A percentile compares a stretch with the other conserved stretches of the same genome.
Conservation (phyloP, 2,888 invertebrate species). For the Lacanobia oleracea region DNA sequence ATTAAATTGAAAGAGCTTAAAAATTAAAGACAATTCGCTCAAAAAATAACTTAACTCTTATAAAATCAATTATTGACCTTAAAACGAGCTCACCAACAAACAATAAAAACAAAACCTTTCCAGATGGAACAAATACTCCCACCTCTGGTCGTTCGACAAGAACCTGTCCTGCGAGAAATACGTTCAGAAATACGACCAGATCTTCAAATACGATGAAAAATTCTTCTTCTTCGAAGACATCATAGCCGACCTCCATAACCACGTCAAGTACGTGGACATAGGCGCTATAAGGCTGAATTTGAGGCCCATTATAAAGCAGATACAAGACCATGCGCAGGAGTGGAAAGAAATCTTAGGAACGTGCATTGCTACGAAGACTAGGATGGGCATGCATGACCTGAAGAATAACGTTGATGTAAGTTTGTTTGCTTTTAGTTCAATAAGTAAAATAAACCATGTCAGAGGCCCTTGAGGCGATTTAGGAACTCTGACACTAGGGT, state of each 20-base stretch:
- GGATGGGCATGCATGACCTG: constrained; percentile 92
- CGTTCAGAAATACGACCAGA: constrained; percentile 90
- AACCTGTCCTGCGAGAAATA: constrained; percentile 94
- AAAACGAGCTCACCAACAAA: no score
- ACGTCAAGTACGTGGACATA: constrained; percentile 91
- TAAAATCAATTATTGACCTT: no score
- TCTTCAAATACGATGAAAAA: constrained; percentile 94
- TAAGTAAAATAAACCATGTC: no score
- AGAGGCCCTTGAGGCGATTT: no score
- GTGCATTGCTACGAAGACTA: constrained; percentile 92
- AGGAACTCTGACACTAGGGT: no score
- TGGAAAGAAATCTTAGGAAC: constrained; percentile 95
- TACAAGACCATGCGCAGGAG: constrained; percentile 93
- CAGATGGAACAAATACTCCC: constrained; percentile 94
- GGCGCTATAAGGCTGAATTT: constrained; percentile 94
- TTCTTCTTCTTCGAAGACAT: constrained; percentile 96
- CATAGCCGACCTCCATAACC: constrained; percentile 91
- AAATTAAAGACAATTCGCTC: no score
- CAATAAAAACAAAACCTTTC: neutral
- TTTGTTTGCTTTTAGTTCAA: constrained; percentile 33
- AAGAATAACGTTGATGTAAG: constrained; percentile 93
- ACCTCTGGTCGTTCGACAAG: constrained; percentile 95
- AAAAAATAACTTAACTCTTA: no score
- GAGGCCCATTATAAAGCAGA: constrained; percentile 92
- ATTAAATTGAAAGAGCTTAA: no score